Base-by-base conservation (phyloP, 1,140 invertebrate genomes). In the Drosophila orena region DNA sequence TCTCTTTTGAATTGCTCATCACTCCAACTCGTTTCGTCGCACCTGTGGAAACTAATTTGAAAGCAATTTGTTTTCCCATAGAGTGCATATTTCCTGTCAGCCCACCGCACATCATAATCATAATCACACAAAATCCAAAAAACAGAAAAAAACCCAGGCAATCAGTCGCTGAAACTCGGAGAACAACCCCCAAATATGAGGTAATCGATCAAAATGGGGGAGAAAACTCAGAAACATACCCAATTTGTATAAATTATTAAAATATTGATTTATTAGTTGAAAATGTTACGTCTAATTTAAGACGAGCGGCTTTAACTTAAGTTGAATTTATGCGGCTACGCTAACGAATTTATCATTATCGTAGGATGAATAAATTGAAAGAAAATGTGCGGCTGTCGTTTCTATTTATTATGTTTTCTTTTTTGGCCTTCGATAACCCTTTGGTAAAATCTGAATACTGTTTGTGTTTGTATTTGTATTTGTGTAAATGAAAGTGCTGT, bases 191-290 rank as follows among this genome's bases (percentile, higher is more conserved):
- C 14, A 44, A 34, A 52, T 30, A 22, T 20, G 8, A 27, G 20
- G 64, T 49, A 70, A 70, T 70, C 64, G 68, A 70, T 70, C 64
- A 70, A 35, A 15, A 11, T 14, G 37, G 47, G 46, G 37, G 15
- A 22, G 15, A 35, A 40, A 47, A 50, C 40, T 62, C 49, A 30
- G 40, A 42, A 46, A 62, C 43, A 66, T 40, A 38, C 37, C 17
- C 46, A 86, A 78, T 75, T 85, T 75, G 83, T 76, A 81, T 86
- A 64, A 86, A 86, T 86, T 88, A 86, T 86, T 81, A 71, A 88
- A 81, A 88, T 86, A 86, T 86, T 88, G 81, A 86, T 86, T 86
- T 86, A 86, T 86, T 85, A 85, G 78, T 86, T 71, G 74, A 60
- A 78, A 88, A 78, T 71, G 65, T 71, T 72, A 72, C 66, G 79